Base-by-base conservation (phyloP, 2,113 vertebrate genomes). In the Pleuronectes platessa region DNA sequence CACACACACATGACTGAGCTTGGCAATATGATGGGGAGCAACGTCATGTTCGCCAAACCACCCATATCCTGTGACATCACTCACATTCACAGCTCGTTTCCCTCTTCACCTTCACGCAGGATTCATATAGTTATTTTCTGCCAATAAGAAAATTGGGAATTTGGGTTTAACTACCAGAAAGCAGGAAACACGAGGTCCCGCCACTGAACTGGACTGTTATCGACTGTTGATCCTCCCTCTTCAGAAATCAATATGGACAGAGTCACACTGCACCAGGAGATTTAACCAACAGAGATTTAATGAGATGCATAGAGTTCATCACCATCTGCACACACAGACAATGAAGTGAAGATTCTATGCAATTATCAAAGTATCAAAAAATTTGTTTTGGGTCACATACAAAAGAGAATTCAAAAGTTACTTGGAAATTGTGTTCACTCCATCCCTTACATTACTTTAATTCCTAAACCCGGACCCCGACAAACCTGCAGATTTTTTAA, bases 1-100 rank as follows among this genome's bases (percentile, higher is more conserved):
- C 81, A 89, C 71, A 90, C 82, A 78, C 74, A 78, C 74, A 82
- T 90, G 92, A 82, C 61, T 88, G 87, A 79, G 27, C 64, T 60
- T 61, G 62, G 61, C 66, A 26, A 74, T 55, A 49, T 76, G 70
- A 68, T 72, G 49, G 26, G 26, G 40, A 72, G 49, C 61, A 45
- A 60, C 59, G 74, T 63, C 72, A 71, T 26, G 63, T 77, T 75
- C 3, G 14, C 17, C 55, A 26, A 31, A 37, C 81, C 68, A 51
- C 35, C 40, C 20, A 60, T 11, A 42, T 37, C 27, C 71, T 55
- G 14, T 59, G n/a, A 66, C 11, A 42, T 72, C 49, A 65, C 56
- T 67, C 31, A 42, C 15, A 51, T 18, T 51, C 20, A 27, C 54
- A 40, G 47, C 20, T 18, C 8, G 1, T 21, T 20, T 3, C 2